A percentile compares a stretch with the other conserved stretches of the same genome.
Conservation (phyloP, 1,140 invertebrate genomes). For the Drosophila seguyi region DNA sequence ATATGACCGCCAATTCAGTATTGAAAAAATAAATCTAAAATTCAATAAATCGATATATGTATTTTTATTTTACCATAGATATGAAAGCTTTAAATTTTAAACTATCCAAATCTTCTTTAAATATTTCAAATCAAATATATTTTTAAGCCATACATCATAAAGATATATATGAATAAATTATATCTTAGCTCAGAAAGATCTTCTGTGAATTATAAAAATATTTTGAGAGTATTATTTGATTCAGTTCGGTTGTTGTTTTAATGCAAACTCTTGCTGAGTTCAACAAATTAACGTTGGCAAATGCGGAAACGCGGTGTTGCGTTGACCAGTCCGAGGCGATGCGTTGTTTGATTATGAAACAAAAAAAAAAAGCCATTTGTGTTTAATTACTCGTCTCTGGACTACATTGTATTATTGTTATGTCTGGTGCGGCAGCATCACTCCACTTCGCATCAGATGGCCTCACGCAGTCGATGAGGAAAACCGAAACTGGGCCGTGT, state of each 20-base stretch:
- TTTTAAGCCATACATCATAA: no score
- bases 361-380: constrained; percentile 68
- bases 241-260: not conserved
- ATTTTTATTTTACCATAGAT: no score
- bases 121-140: no score
- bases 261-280: not conserved
- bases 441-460: constrained; percentile 14
- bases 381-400: constrained; percentile 72
- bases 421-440: constrained; percentile 39
- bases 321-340: constrained; percentile 40
- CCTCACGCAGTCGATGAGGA: constrained; percentile 25
- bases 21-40: no score
- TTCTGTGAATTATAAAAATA: not conserved
- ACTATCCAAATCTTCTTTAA: no score
- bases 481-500: constrained; percentile 43
- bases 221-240: not conserved
- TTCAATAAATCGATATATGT: no score
- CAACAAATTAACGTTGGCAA: constrained; percentile 10
- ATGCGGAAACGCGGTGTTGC: constrained; percentile 30
- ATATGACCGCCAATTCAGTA: no score
- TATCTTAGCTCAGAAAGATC: not conserved
- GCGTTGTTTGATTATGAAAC: constrained; percentile 65
- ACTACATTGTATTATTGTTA: constrained; percentile 54
- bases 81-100: no score
- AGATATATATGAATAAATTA: no score